Evolutionary conservation across 2,113 vertebrate species (phyloP), one percentile per base, ranked within the genome.

Genomic region (Anolis sagrei): DNA sequence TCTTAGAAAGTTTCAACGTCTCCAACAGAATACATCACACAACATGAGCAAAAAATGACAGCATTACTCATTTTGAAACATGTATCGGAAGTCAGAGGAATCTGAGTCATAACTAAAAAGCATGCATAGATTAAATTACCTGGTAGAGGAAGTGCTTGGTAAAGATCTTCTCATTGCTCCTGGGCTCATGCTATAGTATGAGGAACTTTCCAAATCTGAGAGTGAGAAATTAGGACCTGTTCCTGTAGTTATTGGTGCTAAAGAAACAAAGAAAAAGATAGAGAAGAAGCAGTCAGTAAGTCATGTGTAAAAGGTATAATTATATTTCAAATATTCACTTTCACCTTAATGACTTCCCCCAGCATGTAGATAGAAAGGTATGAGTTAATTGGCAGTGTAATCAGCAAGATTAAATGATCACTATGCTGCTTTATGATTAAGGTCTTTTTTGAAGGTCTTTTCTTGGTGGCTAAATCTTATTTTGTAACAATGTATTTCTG

Each of bases 181-280:
- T 34, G 98, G 98, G 93, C 98, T 99, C 98, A 99, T 98, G 96
- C 98, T 99, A 97, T 99, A 99, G 96, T 99, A 99, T 68, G 98
- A 99, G 93, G 98, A 99, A 96, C 98, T 98, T 97, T 99, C 98
- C 97, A 99, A 96, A 95, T 99, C 98, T 23, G 98, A 98, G 96
- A 99, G 95, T 76, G 98, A 99, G 94, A 99, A 99, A 95, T 99
- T 99, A 79, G 98, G 98, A 89, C 98, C 98, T 72, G 98, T 98
- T 93, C 98, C 98, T 95, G 98, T 98, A 85, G 98, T 98, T 91
- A 99, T 99, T 10, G 98, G 98, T 85, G 98, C 98, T 99, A 94
- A 85, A 89, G 91, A 90, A 90, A 92, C 87, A 96, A 93, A 90
- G 90, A 81, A 93, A 1, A 93, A 1, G 7, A 6, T 27, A 11